A percentile compares a stretch with the other conserved stretches of the same genome.
These are phyloP conservation scores for Oxyura jamaicensis DNA, from an alignment of 2,113 vertebrate species.

Conservation along the genomic window DNA sequence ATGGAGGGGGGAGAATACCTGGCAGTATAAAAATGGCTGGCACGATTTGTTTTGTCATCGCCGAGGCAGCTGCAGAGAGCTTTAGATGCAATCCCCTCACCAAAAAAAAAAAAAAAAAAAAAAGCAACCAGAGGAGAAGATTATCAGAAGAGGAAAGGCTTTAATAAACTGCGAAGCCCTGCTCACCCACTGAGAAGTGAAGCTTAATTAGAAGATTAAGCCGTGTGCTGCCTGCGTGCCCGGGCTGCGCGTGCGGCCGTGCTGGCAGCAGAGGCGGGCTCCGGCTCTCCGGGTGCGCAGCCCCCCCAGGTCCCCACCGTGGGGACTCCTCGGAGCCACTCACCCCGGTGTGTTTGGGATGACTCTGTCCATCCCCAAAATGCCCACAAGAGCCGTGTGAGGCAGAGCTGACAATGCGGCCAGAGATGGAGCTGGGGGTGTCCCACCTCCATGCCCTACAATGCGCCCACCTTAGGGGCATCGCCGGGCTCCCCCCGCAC, in stretches of 20 bases:
- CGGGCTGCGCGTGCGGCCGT: neutral
- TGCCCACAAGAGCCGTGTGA: no score
- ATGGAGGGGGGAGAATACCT: neutral
- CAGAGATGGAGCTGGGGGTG: no score
- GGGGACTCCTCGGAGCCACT: no score
- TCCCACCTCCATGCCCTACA: neutral
- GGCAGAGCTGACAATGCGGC: no score
- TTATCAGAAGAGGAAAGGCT: constrained; percentile 27
- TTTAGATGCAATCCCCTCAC: neutral
- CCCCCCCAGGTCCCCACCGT: no score
- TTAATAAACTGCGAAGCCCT: constrained; percentile 22
- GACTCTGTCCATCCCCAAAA: no score
- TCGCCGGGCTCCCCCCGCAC: neutral
- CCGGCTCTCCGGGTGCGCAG: no score
- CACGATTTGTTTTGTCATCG: neutral
- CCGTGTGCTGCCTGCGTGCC: neutral
- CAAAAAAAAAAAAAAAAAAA: neutral
- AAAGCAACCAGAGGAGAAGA: neutral
- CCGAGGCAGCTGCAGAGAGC: neutral
- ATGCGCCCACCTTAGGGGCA: neutral
- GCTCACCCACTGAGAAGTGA: neutral
- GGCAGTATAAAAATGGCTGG: neutral
- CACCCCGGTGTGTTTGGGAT: no score
- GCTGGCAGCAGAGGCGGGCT: neutral
- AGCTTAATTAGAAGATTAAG: constrained; percentile 31